phyloP scores from a whole-genome alignment of 2,888 invertebrate genomes.

The Acleris sparsana region DNA sequence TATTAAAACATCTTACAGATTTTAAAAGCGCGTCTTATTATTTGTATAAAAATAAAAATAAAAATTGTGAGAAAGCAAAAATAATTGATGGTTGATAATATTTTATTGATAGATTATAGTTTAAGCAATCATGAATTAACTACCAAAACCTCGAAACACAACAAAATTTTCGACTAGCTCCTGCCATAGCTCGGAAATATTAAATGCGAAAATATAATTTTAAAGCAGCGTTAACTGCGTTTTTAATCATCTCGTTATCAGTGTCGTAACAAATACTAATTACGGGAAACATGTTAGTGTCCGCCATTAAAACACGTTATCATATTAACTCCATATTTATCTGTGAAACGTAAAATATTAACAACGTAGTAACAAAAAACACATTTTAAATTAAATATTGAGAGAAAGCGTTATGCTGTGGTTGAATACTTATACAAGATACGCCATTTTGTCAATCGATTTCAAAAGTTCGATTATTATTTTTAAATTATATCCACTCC shows the following conservation, averaged over 20 bases:
- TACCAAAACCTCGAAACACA: background rate
- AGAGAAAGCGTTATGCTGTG: background rate
- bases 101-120: too few species aligned
- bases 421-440: background rate
- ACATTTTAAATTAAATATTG: slow-evolving; percentile 25
- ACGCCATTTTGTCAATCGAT: slow-evolving; percentile 15
- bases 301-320: slow-evolving; percentile 61
- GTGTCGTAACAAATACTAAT: slow-evolving; percentile 68
- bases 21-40: too few species aligned
- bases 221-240: slow-evolving; percentile 31
- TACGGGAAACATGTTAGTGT: slow-evolving; percentile 68
- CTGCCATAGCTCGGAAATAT: slow-evolving; percentile 10
- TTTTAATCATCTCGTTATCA: slow-evolving; percentile 70
- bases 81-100: too few species aligned
- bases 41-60: too few species aligned
- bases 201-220: slow-evolving; percentile 19
- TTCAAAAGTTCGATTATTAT: slow-evolving; percentile 37
- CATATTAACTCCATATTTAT: slow-evolving; percentile 59
- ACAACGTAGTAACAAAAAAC: slow-evolving; percentile 43
- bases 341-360: slow-evolving; percentile 51
- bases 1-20: too few species aligned
- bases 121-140: too few species aligned
- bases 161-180: slow-evolving; percentile 5
- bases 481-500: slow-evolving; percentile 41
- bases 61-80: too few species aligned